Percentiles rank a stretch among this genome's conserved stretches.
These are phyloP conservation scores for Cecropterus lyciades DNA, from an alignment of 1,140 invertebrate species.

Conservation along the genomic window DNA sequence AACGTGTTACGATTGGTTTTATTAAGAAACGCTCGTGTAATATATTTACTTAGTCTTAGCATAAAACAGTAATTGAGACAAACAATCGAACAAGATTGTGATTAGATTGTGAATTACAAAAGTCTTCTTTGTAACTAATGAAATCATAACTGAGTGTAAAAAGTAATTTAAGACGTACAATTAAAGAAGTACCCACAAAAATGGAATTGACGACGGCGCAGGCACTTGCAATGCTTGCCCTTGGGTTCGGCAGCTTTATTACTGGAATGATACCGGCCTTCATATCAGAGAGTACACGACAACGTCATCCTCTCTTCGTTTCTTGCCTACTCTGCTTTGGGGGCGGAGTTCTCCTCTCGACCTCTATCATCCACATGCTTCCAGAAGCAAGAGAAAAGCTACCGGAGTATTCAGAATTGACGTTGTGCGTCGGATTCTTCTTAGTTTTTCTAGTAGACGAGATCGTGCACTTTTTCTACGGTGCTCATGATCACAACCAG, in stretches of 20 bases:
- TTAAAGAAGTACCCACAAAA: constrained; percentile 32
- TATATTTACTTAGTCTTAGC: too few species aligned
- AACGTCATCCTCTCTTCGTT: constrained; percentile 85
- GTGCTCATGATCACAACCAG: constrained; percentile 46
- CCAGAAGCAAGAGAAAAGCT: constrained; percentile 89
- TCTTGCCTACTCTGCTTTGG: constrained; percentile 92
- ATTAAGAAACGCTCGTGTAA: too few species aligned
- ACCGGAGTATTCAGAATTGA: constrained; percentile 87
- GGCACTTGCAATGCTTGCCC: constrained; percentile 87
- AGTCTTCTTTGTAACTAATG: too few species aligned
- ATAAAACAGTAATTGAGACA: too few species aligned
- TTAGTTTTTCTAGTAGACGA: constrained; percentile 92
- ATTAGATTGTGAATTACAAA: too few species aligned
- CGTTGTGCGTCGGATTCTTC: constrained; percentile 91
- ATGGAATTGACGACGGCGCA: constrained; percentile 86
- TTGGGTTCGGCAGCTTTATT: constrained; percentile 88
- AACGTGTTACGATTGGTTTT: background rate
- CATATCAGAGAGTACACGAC: constrained; percentile 84
- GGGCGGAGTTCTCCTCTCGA: constrained; percentile 93
- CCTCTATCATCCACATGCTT: constrained; percentile 92
- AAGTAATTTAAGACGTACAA: too few species aligned
- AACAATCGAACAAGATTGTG: too few species aligned
- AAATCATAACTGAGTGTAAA: too few species aligned
- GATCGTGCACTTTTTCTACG: constrained; percentile 87
- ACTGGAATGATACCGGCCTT: constrained; percentile 88